phyloP scores from a whole-genome alignment of 2,888 invertebrate genomes.

The Oeneis ivallda region DNA sequence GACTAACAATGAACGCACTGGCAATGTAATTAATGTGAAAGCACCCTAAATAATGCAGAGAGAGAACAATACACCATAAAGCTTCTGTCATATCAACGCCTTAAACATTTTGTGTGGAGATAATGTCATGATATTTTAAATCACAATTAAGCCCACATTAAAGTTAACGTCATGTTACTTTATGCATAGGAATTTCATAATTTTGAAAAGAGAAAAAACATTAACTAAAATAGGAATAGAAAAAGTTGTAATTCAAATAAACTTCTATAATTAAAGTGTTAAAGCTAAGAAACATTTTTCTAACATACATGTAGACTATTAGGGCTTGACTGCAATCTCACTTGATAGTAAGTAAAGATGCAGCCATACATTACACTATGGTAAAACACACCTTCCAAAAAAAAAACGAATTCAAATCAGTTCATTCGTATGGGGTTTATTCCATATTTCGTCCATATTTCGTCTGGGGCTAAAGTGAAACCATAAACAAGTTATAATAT shows the following conservation, averaged over 20 bases:
- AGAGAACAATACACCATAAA: conserved; percentile 16
- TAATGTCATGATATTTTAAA: conserved; percentile 11
- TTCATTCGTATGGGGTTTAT: background rate
- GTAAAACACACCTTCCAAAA: too few species aligned
- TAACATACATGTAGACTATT: too few species aligned
- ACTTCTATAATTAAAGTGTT: too few species aligned
- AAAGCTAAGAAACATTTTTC: too few species aligned
- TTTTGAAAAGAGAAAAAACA: background rate
- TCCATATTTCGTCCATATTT: background rate
- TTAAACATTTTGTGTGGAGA: conserved; percentile 9
- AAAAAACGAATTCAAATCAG: too few species aligned
- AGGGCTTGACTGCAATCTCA: too few species aligned
- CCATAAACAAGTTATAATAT: background rate
- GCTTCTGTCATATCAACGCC: conserved; percentile 17
- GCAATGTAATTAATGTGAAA: conserved; percentile 4
- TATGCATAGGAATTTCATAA: background rate
- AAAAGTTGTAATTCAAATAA: too few species aligned
- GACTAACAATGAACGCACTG: background rate
- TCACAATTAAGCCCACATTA: conserved; percentile 10
- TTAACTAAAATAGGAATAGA: too few species aligned
- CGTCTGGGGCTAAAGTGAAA: background rate
- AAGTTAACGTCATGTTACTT: too few species aligned
- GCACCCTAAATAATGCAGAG: background rate
- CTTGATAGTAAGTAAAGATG: too few species aligned
- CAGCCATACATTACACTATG: too few species aligned